phyloP scores from a whole-genome alignment of 2,888 invertebrate genomes.

The Andrena bucephala region DNA sequence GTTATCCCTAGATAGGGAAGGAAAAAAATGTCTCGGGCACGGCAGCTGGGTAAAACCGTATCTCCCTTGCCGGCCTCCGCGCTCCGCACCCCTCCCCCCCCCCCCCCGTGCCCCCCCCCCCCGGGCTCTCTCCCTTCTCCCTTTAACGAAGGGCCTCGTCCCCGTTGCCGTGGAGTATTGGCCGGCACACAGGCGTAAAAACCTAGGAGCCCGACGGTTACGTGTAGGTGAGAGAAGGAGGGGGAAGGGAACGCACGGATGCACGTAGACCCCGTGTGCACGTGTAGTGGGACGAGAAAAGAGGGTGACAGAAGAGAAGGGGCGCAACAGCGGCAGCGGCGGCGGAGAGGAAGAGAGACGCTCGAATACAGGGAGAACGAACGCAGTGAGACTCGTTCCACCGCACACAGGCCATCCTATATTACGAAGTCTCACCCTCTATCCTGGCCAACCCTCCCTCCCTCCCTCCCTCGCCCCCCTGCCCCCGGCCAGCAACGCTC shows the following conservation, averaged over 20 bases:
- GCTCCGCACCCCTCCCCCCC: neutral
- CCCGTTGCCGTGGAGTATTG: slow-evolving; percentile 77
- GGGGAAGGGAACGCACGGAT: slow-evolving; percentile 33
- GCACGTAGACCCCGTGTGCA: slow-evolving; percentile 53
- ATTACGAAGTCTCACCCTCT: slow-evolving; percentile 81
- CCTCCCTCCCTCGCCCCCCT: slow-evolving; percentile 34
- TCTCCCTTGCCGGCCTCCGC: slow-evolving; percentile 59
- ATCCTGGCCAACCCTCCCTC: slow-evolving; percentile 68
- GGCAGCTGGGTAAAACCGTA: slow-evolving; percentile 80
- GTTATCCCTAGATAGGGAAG: slow-evolving; percentile 78
- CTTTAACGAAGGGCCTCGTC: slow-evolving; percentile 65
- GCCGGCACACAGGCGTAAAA: slow-evolving; percentile 77
- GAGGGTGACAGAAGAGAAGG: slow-evolving; percentile 58
- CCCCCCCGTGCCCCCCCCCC: neutral
- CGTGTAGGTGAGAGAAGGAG: slow-evolving; percentile 54
- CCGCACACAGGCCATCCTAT: slow-evolving; percentile 82
- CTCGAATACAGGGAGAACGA: slow-evolving; percentile 72
- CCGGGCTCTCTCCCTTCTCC: slow-evolving; percentile 34
- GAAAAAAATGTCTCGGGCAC: slow-evolving; percentile 76
- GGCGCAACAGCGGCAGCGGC: slow-evolving; percentile 33
- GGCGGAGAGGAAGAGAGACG: slow-evolving; percentile 56
- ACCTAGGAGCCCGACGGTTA: slow-evolving; percentile 66
- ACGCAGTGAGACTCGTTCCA: slow-evolving; percentile 80
- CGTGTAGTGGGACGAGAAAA: slow-evolving; percentile 68
- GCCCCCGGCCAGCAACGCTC: slow-evolving; percentile 51